Conservation (phyloP, 2,113 vertebrate genomes). For the Euleptes europaea region DNA sequence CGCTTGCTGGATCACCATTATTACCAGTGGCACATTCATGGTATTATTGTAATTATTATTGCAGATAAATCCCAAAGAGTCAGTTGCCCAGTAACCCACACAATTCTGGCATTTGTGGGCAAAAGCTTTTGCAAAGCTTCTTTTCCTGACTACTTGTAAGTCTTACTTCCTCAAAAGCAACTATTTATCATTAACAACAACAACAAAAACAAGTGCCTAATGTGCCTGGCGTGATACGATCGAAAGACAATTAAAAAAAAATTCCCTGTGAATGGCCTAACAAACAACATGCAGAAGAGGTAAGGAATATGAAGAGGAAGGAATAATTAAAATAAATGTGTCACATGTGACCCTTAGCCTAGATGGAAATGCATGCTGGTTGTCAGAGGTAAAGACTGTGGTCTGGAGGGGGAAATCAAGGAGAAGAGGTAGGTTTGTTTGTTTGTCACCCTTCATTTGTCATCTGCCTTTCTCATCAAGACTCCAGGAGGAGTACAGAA, state of each 20-base stretch:
- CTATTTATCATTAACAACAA: too few species aligned
- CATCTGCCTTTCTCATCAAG: too few species aligned
- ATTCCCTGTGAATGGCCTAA: neutral
- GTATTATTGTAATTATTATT: neutral
- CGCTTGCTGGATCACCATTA: neutral
- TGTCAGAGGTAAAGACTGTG: neutral
- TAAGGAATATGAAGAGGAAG: neutral
- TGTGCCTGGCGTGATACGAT: neutral
- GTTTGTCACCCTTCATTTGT: too few species aligned
- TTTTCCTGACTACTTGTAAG: neutral
- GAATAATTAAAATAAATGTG: neutral
- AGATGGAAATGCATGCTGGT: neutral
- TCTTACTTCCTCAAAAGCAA: neutral
- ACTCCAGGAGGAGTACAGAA: too few species aligned
- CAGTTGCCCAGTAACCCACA: neutral
- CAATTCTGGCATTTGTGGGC: neutral
- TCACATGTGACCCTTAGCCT: neutral
- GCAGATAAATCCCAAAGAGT: neutral
- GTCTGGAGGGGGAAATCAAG: neutral
- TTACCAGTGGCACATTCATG: neutral
- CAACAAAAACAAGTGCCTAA: neutral
- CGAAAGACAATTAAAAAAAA: neutral
- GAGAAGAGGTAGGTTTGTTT: neutral
- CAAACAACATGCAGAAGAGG: neutral
- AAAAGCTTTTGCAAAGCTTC: neutral